Percentiles rank a stretch among this genome's conserved stretches.
Evolutionary conservation across 2,113 vertebrate species (phyloP).

Genomic region (Leptocoma aspasia): DNA sequence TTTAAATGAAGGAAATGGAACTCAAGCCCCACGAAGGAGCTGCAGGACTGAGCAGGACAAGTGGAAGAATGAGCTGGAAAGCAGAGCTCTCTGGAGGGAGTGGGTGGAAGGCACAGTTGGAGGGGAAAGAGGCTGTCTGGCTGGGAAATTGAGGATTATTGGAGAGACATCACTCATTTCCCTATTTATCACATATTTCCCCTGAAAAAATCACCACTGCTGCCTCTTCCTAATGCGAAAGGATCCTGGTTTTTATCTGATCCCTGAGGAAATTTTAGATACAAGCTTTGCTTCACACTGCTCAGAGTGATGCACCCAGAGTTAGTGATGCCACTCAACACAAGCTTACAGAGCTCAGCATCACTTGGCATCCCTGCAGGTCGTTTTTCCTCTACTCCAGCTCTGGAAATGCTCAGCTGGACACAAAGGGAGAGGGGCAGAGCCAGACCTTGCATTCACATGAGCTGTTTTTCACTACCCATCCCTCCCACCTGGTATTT

Average conservation of each 20-base stretch:
- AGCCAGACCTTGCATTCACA: background rate
- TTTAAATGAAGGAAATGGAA: background rate
- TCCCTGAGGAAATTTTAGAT: background rate
- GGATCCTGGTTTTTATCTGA: background rate
- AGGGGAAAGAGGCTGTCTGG: background rate
- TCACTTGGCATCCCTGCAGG: background rate
- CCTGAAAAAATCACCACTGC: background rate
- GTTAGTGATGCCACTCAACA: background rate
- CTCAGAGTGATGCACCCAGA: background rate
- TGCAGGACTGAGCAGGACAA: background rate
- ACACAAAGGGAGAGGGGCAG: background rate
- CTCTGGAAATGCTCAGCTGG: background rate
- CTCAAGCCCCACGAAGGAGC: rapidly evolving
- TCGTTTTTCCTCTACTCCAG: background rate
- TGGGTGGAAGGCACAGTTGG: background rate
- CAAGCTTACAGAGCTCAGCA: background rate
- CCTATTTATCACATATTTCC: background rate
- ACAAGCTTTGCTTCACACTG: background rate
- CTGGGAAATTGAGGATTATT: background rate
- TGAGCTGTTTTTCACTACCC: background rate
- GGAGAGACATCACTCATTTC: background rate
- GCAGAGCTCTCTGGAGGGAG: background rate
- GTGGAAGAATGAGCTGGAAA: background rate
- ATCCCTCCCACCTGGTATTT: background rate
- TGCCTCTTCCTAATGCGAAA: background rate